Conservation (phyloP, 1,140 invertebrate species). For the Ylistrum balloti region DNA sequence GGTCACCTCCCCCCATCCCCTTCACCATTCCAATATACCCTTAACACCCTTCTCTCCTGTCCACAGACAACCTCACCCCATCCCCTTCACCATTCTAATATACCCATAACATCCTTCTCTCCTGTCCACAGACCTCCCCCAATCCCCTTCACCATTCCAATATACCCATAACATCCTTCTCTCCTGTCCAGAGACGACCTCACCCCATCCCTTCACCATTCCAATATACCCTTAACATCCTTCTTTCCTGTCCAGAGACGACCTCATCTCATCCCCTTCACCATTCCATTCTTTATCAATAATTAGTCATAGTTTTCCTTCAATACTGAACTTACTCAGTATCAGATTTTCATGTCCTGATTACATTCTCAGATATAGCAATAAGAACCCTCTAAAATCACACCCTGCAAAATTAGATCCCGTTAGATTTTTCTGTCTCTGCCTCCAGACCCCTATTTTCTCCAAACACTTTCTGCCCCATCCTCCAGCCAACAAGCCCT, state of each 20-base stretch:
- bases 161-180: neutral
- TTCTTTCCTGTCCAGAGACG: neutral
- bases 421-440: neutral
- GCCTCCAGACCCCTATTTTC: neutral
- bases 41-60: neutral
- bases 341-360: neutral
- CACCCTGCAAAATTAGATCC: too few relatives aligned
- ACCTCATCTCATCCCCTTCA: neutral
- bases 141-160: neutral
- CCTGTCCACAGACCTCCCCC: neutral
- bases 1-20: neutral
- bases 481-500: too few relatives aligned
- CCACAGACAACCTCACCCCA: neutral
- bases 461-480: neutral
- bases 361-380: too few relatives aligned
- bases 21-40: neutral
- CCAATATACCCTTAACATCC: neutral
- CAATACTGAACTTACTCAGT: neutral
- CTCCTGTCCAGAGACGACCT: neutral
- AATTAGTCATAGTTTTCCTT: too few relatives aligned
- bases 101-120: neutral
- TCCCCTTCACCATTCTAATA: neutral
- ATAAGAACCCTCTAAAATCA: too few relatives aligned
- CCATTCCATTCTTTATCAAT: neutral
- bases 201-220: neutral